phyloP scores from a whole-genome alignment of 2,888 invertebrate species.

The Entomobrya multifasciata region DNA sequence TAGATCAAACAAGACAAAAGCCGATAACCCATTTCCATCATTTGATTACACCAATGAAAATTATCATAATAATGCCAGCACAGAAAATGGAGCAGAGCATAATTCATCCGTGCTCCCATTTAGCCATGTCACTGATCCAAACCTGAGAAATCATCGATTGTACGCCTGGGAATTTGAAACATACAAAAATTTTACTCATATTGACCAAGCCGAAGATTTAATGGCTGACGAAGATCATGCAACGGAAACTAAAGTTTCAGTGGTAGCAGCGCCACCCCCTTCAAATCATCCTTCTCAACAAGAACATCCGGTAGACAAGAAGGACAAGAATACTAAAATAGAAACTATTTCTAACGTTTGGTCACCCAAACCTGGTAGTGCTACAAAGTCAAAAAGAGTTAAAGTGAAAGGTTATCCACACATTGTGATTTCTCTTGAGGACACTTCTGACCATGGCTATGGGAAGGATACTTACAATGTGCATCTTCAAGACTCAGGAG shows the following conservation, averaged over 20 bases:
- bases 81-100: constrained; percentile 24
- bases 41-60: not conserved
- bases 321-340: constrained; percentile 8
- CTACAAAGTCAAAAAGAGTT: constrained; percentile 54
- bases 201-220: constrained; percentile 78
- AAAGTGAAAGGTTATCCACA: constrained; percentile 65
- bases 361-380: constrained; percentile 19
- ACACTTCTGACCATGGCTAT: constrained; percentile 52
- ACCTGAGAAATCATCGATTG: constrained; percentile 78
- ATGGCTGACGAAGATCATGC: constrained; percentile 75
- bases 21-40: not conserved
- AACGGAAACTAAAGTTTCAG: constrained; percentile 58
- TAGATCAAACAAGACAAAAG: constrained; percentile 56
- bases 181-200: constrained; percentile 78
- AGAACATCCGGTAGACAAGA: constrained; percentile 33
- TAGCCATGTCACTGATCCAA: constrained; percentile 77
- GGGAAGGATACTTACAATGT: constrained; percentile 34
- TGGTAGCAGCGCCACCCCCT: constrained; percentile 47
- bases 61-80: constrained; percentile 15
- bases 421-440: constrained; percentile 66
- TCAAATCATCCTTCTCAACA: constrained; percentile 21
- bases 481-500: constrained; percentile 59
- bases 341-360: constrained; percentile 2
- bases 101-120: constrained; percentile 31
- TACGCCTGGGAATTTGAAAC: constrained; percentile 77